Conservation (phyloP, 2,113 vertebrate genomes). For the Hippocampus mohnikei region DNA sequence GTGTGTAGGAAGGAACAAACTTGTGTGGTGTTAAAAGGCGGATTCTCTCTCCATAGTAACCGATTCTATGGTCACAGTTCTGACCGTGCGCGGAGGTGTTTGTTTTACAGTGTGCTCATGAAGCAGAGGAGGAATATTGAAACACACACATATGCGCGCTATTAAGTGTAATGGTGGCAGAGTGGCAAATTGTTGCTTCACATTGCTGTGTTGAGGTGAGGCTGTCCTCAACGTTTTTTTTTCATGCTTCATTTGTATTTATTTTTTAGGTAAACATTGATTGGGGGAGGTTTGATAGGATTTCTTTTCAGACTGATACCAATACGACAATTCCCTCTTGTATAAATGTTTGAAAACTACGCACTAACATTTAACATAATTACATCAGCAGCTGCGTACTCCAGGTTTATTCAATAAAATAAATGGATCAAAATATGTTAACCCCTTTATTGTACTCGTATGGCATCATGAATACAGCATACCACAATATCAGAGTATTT, state of each 20-base stretch:
- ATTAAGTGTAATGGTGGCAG: not conserved
- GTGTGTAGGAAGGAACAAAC: not conserved
- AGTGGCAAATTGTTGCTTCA: not conserved
- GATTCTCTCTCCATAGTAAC: slow-evolving; percentile 57
- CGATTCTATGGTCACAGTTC: slow-evolving; percentile 64
- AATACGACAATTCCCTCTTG: too few relatives aligned
- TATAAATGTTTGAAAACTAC: too few relatives aligned
- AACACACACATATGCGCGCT: slow-evolving; percentile 1
- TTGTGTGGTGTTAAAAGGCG: slow-evolving; percentile 27
- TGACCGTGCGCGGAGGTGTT: slow-evolving; percentile 41
- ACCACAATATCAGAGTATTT: too few relatives aligned
- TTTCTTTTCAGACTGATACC: too few relatives aligned
- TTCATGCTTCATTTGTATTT: not conserved
- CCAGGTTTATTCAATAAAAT: too few relatives aligned
- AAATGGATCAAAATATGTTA: too few relatives aligned
- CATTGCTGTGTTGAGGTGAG: not conserved
- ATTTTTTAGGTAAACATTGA: too few relatives aligned
- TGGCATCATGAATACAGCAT: too few relatives aligned
- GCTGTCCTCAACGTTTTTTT: not conserved
- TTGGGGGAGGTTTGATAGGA: too few relatives aligned
- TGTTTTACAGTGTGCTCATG: slow-evolving; percentile 37
- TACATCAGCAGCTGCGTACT: too few relatives aligned
- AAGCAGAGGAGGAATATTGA: slow-evolving; percentile 18
- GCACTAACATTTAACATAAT: too few relatives aligned
- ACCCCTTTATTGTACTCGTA: too few relatives aligned